phyloP scores from a whole-genome alignment of 2,113 vertebrate species.

The Xiphias gladius region DNA sequence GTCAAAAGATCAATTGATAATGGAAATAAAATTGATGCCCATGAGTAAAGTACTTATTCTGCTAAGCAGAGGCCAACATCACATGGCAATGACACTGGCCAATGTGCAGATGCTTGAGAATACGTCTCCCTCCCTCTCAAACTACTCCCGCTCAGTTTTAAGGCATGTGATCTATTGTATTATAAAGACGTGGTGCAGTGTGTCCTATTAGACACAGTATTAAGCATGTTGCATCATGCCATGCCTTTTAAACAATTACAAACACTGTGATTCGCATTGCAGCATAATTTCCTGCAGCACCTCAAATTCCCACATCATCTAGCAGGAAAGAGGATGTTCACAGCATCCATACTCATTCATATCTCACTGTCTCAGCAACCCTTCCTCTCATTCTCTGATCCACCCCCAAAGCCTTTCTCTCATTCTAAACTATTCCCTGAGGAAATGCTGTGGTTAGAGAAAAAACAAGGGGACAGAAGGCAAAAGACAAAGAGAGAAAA shows the following conservation, averaged over 20 bases:
- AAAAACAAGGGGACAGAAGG: conserved; percentile 30
- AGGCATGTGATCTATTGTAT: conserved; percentile 34
- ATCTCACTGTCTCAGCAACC: conserved; percentile 5
- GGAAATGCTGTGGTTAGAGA: conserved; percentile 26
- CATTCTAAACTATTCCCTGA: conserved; percentile 22
- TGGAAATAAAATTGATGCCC: neutral
- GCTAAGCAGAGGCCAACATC: conserved; percentile 19
- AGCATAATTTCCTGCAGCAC: conserved; percentile 8
- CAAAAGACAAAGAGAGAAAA: conserved; percentile 42
- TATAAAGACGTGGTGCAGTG: conserved; percentile 10
- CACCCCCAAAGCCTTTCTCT: conserved; percentile 16
- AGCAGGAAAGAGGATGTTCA: conserved; percentile 17
- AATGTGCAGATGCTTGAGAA: conserved; percentile 21
- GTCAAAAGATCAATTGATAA: neutral
- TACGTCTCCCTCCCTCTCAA: conserved; percentile 4
- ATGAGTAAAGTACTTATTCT: neutral
- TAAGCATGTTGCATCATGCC: conserved; percentile 6
- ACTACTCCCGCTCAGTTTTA: conserved; percentile 22
- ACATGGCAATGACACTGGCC: conserved; percentile 29
- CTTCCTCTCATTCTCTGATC: conserved; percentile 29
- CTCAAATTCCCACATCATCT: conserved; percentile 20
- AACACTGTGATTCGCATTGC: neutral
- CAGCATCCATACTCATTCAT: conserved; percentile 1
- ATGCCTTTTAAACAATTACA: conserved; percentile 3
- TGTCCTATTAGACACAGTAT: neutral